Evolutionary conservation across 23 tunicate genomes (phyloP), one percentile per base, ranked within the genome.

Genomic region (Styela clava): DNA sequence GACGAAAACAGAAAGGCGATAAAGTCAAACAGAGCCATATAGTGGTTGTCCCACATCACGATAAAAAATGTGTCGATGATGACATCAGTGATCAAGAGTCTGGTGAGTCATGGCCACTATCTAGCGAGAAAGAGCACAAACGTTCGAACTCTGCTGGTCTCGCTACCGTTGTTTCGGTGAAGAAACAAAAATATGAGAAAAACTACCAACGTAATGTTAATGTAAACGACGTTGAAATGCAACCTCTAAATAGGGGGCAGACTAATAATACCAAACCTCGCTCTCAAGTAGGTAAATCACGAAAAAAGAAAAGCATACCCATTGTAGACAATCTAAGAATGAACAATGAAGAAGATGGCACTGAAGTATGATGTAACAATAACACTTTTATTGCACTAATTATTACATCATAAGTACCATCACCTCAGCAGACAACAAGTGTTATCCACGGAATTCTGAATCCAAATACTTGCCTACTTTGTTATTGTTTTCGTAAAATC

Each of bases 301-400:
- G 81, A 18, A 76, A 52, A 44, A 76, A 76, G 65, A 76, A 76
- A 44, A 76, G 52, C 51, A 69, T 81, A 12, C 85, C 87, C 61
- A 82, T 91, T 22, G 86, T 82, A 67, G 79, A 91, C 63, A 91
- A 91, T 64, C 68, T 91, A 63, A 76, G 65, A 44, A 81, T 36
- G 35, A 63, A 91, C 35, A 64, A 62, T 34, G 81, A 71, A 82
- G 97, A 91, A 1, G 84, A 85, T 27, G 97, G 97, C 20, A 91
- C 97, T 36, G 97, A 91, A 64, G 97, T 91, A 51, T 91, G 70
- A 88, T 72, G 63, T 81, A 51, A 83, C 30, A 24, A 24, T 2
- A 24, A 29, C 7, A 74, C 77, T 19, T 35, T 31, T 12, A 71
- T 71, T 71, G 77, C 77, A 71, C 77, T 3, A 5, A 30, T 71